A percentile compares a stretch with the other conserved stretches of the same genome.
Evolutionary conservation across 2,888 invertebrate species (phyloP).

Genomic region (Tolmerus cingulatus): DNA sequence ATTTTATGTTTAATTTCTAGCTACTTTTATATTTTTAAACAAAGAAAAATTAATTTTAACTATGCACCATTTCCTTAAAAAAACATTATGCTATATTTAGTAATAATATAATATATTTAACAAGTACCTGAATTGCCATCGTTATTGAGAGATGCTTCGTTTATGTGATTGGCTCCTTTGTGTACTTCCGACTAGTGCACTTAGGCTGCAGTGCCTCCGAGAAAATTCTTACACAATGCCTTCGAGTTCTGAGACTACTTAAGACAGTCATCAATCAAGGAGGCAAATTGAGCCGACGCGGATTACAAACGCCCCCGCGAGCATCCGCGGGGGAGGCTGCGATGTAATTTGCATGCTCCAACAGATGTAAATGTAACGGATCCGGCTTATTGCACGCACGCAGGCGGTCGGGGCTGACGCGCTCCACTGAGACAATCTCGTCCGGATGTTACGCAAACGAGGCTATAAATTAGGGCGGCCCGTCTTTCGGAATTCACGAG

Average conservation of each 20-base stretch:
- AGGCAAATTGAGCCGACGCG: background rate
- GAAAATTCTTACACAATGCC: background rate
- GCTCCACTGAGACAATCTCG: conserved; percentile 6
- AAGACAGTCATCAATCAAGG: background rate
- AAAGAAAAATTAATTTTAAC: too few relatives aligned
- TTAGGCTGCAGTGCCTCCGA: background rate
- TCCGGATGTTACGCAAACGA: conserved; percentile 17
- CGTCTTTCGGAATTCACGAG: conserved; percentile 1
- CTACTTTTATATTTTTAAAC: too few relatives aligned
- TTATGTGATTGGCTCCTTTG: background rate
- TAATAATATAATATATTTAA: background rate
- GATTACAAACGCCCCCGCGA: background rate
- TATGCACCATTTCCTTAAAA: too few relatives aligned
- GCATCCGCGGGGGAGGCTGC: background rate
- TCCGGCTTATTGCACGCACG: background rate
- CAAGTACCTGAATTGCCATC: background rate
- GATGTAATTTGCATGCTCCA: conserved; percentile 11
- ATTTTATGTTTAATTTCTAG: too few relatives aligned
- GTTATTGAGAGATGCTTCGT: background rate
- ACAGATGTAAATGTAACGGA: background rate
- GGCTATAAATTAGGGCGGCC: background rate
- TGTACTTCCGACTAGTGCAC: background rate
- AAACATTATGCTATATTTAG: too few relatives aligned
- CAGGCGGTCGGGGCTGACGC: background rate
- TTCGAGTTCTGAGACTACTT: background rate